Percentiles rank a stretch among this genome's conserved stretches.
Conservation (phyloP, 1,140 invertebrate species). For the Hesperophylax magnus region DNA sequence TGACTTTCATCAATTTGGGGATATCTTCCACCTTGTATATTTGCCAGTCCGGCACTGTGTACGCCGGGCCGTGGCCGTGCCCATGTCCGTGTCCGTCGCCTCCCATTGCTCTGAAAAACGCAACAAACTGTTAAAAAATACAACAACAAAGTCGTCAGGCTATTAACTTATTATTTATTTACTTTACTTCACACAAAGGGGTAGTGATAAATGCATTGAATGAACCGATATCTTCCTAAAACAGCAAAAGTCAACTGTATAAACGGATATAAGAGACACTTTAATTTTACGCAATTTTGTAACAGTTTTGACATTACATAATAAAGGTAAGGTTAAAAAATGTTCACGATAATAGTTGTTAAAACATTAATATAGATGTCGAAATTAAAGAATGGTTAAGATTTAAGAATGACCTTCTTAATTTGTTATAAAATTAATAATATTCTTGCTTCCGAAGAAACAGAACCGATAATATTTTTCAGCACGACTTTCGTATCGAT, state of each 20-base stretch:
- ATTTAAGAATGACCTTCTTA: not conserved
- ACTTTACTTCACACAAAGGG: too few species aligned
- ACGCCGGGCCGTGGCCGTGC: slow-evolving; percentile 65
- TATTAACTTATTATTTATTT: too few species aligned
- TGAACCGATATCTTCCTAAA: too few species aligned
- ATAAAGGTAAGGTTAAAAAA: slow-evolving; percentile 3
- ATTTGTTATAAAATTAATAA: not conserved
- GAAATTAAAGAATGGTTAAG: not conserved
- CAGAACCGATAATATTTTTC: too few species aligned
- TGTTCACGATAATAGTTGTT: too few species aligned
- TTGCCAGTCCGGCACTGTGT: slow-evolving; percentile 77
- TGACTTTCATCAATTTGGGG: slow-evolving; percentile 74
- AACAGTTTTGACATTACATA: slow-evolving; percentile 26
- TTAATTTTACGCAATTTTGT: not conserved
- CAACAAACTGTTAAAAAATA: too few species aligned
- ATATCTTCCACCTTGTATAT: slow-evolving; percentile 81
- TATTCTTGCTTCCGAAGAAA: not conserved
- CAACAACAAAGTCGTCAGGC: too few species aligned
- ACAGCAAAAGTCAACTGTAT: too few species aligned
- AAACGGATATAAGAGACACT: not conserved
- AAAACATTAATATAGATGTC: too few species aligned
- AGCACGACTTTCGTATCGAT: too few species aligned
- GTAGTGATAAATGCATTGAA: too few species aligned
- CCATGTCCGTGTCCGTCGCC: slow-evolving; percentile 61
- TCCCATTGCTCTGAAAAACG: slow-evolving; percentile 67